Base-by-base conservation (phyloP, 53 echinoderm and acorn worm species). In the Zoroaster sp. region DNA sequence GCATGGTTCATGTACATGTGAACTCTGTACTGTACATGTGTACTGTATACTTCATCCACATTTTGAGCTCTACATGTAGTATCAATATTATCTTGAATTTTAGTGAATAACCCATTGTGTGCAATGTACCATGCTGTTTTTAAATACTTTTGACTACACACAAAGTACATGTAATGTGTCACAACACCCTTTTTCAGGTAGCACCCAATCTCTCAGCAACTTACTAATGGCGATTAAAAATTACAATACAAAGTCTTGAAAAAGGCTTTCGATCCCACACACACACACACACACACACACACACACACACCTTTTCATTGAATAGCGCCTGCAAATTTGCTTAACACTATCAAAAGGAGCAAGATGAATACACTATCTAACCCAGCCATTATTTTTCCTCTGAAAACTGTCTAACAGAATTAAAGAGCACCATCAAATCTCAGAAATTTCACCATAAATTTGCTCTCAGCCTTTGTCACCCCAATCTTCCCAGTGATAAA, bases 211-310 rank as follows among this genome's bases (percentile, higher is more conserved):
- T 77, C 31, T 17, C 77, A 53, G 32, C 47, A 34, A 77, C 77
- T 77, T 35, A 47, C 77, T 77, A 52, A 77, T 77, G 36, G 52
- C 51, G 47, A 77, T 77, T 77, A 49, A 32, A 77, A 51, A 52
- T 51, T 28, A 76, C 52, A 76, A 51, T 34, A 45, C 77, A 53
- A 32, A 17, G 47, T 51, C 49, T 36, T 49, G 49, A 35, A 46
- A 51, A 77, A 77, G 46, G 77, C 51, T 77, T 77, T 52, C 21
- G 75, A 30, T 20, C 72, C 72, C 37, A 34, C 37, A 38, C 72
- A 40, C 20, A n/a, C n/a, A n/a, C n/a, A n/a, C n/a, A n/a, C n/a
- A n/a, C 53, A 53, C 3, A 3, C n/a, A n/a, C n/a, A n/a, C n/a
- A n/a, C n/a, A n/a, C n/a, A n/a, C n/a, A n/a, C n/a, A n/a, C 20